Conservation (phyloP, 2,888 invertebrate genomes). For the Baccha elongata region DNA sequence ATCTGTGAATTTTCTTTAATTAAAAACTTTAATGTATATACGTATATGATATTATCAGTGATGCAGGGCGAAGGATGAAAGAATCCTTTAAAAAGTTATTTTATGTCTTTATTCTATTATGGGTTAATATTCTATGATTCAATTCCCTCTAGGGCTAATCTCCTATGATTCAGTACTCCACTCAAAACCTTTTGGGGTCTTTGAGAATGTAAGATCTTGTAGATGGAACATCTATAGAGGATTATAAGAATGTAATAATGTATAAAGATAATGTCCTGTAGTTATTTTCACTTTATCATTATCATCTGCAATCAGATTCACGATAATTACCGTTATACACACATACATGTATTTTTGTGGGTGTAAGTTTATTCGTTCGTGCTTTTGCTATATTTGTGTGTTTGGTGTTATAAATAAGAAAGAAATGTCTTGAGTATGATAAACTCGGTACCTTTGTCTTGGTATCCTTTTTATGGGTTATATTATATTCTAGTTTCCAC, state of each 20-base stretch:
- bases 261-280: constrained; percentile 55
- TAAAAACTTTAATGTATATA: constrained; percentile 72
- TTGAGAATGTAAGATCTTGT: constrained; percentile 14
- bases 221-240: neutral
- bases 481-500: constrained; percentile 34
- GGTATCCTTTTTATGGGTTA: constrained; percentile 53
- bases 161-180: constrained; percentile 37
- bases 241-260: constrained; percentile 42
- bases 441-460: constrained; percentile 60
- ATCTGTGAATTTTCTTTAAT: constrained; percentile 64
- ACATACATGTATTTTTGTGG: neutral
- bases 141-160: constrained; percentile 41
- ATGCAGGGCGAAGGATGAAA: neutral
- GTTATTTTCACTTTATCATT: constrained; percentile 49
- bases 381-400: constrained; percentile 26
- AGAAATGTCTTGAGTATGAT: constrained; percentile 57
- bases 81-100: constrained; percentile 28
- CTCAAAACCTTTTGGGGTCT: neutral
- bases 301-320: constrained; percentile 65
- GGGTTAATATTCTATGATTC: constrained; percentile 56
- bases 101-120: constrained; percentile 51
- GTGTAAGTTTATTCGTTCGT: neutral
- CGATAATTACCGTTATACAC: constrained; percentile 50
- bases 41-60: constrained; percentile 26
- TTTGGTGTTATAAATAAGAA: constrained; percentile 49